These are phyloP conservation scores for Nothobranchius kuhntae DNA, from an alignment of 2,113 vertebrate species.

Conservation along the genomic window DNA sequence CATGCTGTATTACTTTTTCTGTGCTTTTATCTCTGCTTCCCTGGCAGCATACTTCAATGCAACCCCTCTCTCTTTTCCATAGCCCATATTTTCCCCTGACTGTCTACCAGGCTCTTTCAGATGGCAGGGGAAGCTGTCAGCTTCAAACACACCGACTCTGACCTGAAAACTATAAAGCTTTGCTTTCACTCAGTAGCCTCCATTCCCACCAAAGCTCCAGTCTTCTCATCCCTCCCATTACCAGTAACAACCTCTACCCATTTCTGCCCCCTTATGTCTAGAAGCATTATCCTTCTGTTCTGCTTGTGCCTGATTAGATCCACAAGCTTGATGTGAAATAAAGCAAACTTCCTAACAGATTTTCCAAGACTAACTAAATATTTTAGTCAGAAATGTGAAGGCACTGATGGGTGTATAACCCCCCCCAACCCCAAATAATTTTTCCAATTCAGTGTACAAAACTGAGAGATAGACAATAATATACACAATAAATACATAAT, in stretches of 20 bases:
- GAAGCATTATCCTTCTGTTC: constrained; percentile 42
- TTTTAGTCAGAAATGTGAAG: constrained; percentile 29
- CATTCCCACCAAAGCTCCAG: neutral
- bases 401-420: neutral
- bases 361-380: constrained; percentile 6
- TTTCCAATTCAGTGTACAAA: constrained; percentile 34
- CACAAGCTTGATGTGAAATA: constrained; percentile 36
- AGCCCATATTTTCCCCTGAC: neutral
- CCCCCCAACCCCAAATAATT: constrained; percentile 4
- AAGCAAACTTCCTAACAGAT: constrained; percentile 24
- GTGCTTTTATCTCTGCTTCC: neutral
- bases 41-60: neutral
- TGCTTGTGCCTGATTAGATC: constrained; percentile 60
- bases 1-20: neutral
- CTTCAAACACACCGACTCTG: neutral
- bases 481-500: constrained; percentile 69
- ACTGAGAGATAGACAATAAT: constrained; percentile 44
- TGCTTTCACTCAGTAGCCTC: neutral
- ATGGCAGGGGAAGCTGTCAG: constrained; percentile 2
- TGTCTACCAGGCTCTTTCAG: neutral
- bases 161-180: constrained; percentile 4
- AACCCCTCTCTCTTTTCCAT: neutral
- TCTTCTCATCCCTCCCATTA: neutral
- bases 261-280: neutral
- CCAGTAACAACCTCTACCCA: constrained; percentile 10